These are phyloP conservation scores for Acanthaster planci DNA, from an alignment of 35 echinoderm and acorn worm species.

Conservation along the genomic window DNA sequence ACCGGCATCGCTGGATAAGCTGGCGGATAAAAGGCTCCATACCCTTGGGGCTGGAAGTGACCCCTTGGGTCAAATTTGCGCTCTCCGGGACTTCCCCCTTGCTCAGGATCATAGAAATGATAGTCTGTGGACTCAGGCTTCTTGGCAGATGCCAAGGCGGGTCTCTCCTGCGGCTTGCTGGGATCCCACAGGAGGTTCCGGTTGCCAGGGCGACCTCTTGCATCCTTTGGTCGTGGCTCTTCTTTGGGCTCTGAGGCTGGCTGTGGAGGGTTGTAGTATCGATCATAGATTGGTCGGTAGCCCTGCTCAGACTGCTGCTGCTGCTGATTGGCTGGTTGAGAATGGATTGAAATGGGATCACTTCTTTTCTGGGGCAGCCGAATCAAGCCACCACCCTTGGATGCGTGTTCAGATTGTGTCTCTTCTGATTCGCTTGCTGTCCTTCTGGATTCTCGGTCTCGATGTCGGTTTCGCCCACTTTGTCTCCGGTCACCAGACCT, in stretches of 20 bases:
- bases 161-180: constrained; percentile 42
- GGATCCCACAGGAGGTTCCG: constrained; percentile 45
- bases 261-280: constrained; percentile 34
- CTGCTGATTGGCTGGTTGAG: constrained; percentile 10
- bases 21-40: constrained; percentile 1
- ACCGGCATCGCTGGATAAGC: background rate
- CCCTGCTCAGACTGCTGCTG: constrained; percentile 21
- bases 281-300: constrained; percentile 41
- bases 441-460: background rate
- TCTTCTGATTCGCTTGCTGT: background rate
- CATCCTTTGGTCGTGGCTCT: constrained; percentile 22
- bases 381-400: constrained; percentile 35
- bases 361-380: constrained; percentile 26
- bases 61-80: background rate
- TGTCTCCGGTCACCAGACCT: background rate
- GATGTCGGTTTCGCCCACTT: background rate
- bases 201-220: constrained; percentile 29
- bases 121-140: constrained; percentile 12
- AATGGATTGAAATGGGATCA: background rate
- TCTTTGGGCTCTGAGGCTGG: background rate
- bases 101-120: constrained; percentile 45
- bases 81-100: background rate
- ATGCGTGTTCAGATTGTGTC: constrained; percentile 1
- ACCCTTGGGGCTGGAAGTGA: constrained; percentile 31
- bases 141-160: constrained; percentile 27